A percentile compares a stretch with the other conserved stretches of the same genome.
phyloP scores from a whole-genome alignment of 2,888 invertebrate genomes.

The Mycalesis mineus region DNA sequence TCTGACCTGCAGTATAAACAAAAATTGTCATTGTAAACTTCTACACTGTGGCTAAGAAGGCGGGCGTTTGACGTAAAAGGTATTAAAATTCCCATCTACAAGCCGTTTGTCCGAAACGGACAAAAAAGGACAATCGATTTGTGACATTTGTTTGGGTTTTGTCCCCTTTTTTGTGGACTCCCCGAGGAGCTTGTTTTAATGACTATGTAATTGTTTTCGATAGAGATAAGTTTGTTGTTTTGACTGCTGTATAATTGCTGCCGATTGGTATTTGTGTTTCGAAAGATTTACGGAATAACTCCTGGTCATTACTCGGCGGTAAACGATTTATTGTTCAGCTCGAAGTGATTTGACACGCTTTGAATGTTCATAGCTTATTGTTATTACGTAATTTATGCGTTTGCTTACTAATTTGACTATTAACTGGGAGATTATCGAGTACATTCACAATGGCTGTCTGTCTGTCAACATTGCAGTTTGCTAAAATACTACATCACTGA shows the following conservation, averaged over 20 bases:
- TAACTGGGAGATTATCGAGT: too few relatives aligned
- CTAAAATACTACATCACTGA: too few relatives aligned
- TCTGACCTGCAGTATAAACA: conserved; percentile 21
- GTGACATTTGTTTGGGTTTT: conserved; percentile 36
- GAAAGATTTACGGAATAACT: conserved; percentile 13
- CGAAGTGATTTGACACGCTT: conserved; percentile 4
- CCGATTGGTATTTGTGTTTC: conserved; percentile 18
- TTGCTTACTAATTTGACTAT: neutral
- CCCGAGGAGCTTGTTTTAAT: conserved; percentile 47
- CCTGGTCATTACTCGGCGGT: conserved; percentile 6
- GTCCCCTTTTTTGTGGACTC: conserved; percentile 38
- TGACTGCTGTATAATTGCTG: conserved; percentile 31
- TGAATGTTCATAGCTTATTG: neutral
- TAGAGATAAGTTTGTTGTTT: conserved; percentile 51
- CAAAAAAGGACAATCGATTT: conserved; percentile 44
- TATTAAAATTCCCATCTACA: conserved; percentile 30
- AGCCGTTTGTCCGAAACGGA: conserved; percentile 33
- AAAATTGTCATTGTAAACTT: conserved; percentile 6
- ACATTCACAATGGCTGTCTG: neutral
- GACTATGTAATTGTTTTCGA: conserved; percentile 56
- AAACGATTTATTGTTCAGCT: conserved; percentile 7
- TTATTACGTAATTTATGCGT: neutral
- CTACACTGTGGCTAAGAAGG: conserved; percentile 36
- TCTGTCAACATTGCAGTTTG: neutral
- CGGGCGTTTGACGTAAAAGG: conserved; percentile 18